Base-by-base conservation (phyloP, 2,888 invertebrate genomes). In the Tetropium fuscum region DNA sequence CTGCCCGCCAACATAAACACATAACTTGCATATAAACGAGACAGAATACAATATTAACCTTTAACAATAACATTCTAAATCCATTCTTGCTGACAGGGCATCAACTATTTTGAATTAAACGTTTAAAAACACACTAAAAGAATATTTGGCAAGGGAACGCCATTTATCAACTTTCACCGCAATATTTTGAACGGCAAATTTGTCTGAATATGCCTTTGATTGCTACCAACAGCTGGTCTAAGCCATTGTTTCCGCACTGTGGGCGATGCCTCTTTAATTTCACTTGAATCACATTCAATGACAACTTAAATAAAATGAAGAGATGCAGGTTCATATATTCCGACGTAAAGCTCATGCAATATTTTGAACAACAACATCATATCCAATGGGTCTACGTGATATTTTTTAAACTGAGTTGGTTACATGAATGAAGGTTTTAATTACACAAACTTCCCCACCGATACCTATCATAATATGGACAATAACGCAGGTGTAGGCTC, bases 1-100 rank as follows among this genome's bases (percentile, higher is more conserved):
- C 44, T 38, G n/a, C 43, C 40, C 41, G 67, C 67, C 64, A 61
- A 64, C 61, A 66, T 58, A 68, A 69, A 69, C 69, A 69, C 63
- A 64, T 65, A 61, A 66, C 59, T 64, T 47, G 56, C 54, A 53
- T 57, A 41, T 55, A 63, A 58, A 66, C 61, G 64, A 64, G 67
- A 63, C 65, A 64, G 47, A 36, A 38, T 51, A 45, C 57, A 60
- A 60, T 67, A 63, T 62, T 48, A 62, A 56, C 41, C 55, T 60
- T 53, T 45, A 48, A 63, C 63, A 63, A 67, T 66, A 67, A 63
- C 59, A 58, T 48, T 40, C 56, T 63, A 59, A 64, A 63, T 62
- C 53, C 62, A 58, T 58, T 58, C 38, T 45, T 44, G 44, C 47
- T 38, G 58, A 58, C 58, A 36, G 4, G 4, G 6, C 36, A 41